Evolutionary conservation across 2,888 invertebrate species (phyloP).

Genomic region (Andrena praecox): DNA sequence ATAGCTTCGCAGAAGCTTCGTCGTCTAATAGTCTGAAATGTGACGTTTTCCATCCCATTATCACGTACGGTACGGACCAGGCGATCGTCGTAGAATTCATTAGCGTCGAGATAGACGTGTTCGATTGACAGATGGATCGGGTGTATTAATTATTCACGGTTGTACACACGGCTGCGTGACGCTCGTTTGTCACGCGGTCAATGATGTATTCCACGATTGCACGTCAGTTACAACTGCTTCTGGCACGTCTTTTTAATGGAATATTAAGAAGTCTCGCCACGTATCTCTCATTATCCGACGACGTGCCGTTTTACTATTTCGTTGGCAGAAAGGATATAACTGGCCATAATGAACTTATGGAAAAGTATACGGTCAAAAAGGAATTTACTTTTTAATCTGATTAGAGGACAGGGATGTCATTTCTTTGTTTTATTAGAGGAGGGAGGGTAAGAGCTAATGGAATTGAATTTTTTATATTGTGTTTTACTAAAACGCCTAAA

Average conservation of each 20-base stretch:
- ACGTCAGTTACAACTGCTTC: conserved; percentile 35
- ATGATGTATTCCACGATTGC: conserved; percentile 61
- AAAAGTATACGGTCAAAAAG: background rate
- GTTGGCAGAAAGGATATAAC: too few species aligned
- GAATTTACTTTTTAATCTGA: background rate
- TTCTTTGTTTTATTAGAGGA: too few species aligned
- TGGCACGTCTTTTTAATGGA: conserved; percentile 12
- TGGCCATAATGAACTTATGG: background rate
- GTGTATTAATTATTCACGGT: conserved; percentile 63
- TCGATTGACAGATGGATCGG: conserved; percentile 63
- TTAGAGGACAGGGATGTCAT: too few species aligned
- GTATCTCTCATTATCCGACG: too few species aligned
- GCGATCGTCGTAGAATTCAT: conserved; percentile 60
- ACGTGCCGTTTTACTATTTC: too few species aligned
- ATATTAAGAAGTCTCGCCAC: background rate
- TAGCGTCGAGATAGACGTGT: conserved; percentile 52
- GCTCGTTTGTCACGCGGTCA: conserved; percentile 62
- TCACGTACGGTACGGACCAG: conserved; percentile 4
- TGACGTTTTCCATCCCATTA: background rate
- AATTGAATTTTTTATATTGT: background rate
- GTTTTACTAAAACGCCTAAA: too few species aligned
- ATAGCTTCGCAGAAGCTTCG: background rate
- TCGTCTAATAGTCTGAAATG: background rate
- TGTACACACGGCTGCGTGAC: conserved; percentile 46
- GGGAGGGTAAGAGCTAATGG: background rate